phyloP scores from a whole-genome alignment of 64 coral and sea anemone genomes.

The Catalaphyllia jardinei region DNA sequence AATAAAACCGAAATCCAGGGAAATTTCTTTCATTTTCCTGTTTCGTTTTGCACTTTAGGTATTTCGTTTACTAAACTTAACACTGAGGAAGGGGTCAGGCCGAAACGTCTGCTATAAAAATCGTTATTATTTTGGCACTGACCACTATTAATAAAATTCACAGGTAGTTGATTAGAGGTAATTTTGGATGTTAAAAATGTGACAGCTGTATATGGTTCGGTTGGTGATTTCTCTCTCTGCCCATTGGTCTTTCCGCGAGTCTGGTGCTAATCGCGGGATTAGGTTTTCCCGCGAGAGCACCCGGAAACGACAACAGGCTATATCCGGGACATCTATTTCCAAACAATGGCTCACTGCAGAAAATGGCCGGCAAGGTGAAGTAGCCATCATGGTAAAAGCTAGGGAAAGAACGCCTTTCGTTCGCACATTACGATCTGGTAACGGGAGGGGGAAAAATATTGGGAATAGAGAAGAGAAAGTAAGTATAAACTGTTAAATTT shows the following conservation, averaged over 20 bases:
- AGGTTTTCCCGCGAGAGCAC: background rate
- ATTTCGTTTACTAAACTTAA: too few relatives aligned
- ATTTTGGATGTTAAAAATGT: too few relatives aligned
- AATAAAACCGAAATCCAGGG: too few relatives aligned
- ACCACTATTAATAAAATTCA: too few relatives aligned
- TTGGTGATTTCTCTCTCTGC: too few relatives aligned
- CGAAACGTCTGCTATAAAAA: too few relatives aligned
- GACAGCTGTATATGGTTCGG: too few relatives aligned
- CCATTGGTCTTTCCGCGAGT: background rate
- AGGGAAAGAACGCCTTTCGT: conserved; percentile 16
- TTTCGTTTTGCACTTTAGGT: too few relatives aligned
- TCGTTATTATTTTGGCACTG: too few relatives aligned
- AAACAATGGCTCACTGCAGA: background rate
- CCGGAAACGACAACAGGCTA: background rate
- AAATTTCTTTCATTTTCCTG: too few relatives aligned
- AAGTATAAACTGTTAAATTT: background rate
- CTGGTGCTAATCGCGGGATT: background rate
- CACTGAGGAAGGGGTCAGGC: too few relatives aligned
- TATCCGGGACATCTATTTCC: background rate
- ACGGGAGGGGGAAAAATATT: conserved; percentile 40
- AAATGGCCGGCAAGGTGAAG: background rate
- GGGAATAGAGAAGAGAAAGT: conserved; percentile 38
- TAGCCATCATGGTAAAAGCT: conserved; percentile 25
- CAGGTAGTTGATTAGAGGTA: too few relatives aligned
- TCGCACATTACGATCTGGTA: conserved; percentile 33